Evolutionary conservation across 2,888 invertebrate species (phyloP).

Genomic region (Volucella inflata): DNA sequence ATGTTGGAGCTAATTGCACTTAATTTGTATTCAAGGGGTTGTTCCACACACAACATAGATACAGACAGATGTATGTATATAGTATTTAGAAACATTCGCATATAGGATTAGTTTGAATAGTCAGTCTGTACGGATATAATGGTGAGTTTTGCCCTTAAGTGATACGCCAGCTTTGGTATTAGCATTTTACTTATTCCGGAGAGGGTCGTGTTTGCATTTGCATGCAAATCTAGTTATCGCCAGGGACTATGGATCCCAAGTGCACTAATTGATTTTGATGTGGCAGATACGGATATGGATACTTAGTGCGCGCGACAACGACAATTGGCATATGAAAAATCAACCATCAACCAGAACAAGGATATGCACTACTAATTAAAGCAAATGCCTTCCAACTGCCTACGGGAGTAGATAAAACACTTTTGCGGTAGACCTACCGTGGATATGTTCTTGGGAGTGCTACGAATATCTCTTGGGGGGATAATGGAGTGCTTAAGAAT

Average conservation of each 20-base stretch:
- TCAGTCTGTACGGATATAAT: neutral
- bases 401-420: too few relatives aligned
- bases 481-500: too few relatives aligned
- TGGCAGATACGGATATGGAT: neutral
- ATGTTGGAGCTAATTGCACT: slow-evolving; percentile 67
- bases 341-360: neutral
- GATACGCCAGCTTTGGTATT: slow-evolving; percentile 62
- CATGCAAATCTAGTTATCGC: slow-evolving; percentile 49
- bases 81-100: slow-evolving; percentile 5
- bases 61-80: slow-evolving; percentile 9
- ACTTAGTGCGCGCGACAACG: slow-evolving; percentile 18
- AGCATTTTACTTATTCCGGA: slow-evolving; percentile 43
- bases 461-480: too few relatives aligned
- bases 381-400: neutral
- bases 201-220: slow-evolving; percentile 54
- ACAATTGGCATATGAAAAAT: neutral
- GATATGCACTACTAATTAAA: slow-evolving; percentile 7
- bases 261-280: slow-evolving; percentile 56
- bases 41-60: slow-evolving; percentile 34
- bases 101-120: slow-evolving; percentile 28
- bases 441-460: too few relatives aligned
- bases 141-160: slow-evolving; percentile 61
- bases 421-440: too few relatives aligned
- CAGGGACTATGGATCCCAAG: slow-evolving; percentile 38
- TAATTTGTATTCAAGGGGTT: slow-evolving; percentile 72